Evolutionary conservation across 2,797 vertebrate genomes (phyloP).

Genomic region (Glyptemys insculpta): DNA sequence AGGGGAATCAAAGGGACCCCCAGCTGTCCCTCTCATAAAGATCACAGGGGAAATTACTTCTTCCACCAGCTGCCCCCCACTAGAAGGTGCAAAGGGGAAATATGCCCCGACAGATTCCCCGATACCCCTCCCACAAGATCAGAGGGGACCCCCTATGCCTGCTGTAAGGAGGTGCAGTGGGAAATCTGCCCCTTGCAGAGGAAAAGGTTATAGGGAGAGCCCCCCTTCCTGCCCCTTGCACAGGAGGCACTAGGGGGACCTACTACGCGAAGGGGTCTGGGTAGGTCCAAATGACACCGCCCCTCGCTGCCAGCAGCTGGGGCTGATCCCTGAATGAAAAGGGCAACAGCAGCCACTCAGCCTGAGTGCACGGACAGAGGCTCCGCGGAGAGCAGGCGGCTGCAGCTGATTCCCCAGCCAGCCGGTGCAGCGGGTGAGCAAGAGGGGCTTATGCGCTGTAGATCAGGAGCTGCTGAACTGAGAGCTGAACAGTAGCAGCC

Average conservation of each 20-base stretch:
- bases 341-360: not conserved
- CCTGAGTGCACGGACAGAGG: not conserved
- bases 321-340: not conserved
- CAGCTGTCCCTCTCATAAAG: not conserved
- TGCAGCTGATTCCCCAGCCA: not conserved
- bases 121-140: not conserved
- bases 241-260: not conserved
- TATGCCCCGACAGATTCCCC: not conserved
- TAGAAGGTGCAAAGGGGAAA: not conserved
- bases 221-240: not conserved
- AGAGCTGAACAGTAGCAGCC: not conserved
- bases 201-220: not conserved
- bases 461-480: not conserved
- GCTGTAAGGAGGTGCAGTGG: not conserved
- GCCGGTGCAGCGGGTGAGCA: not conserved
- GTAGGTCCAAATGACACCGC: not conserved
- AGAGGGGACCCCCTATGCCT: not conserved
- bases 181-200: not conserved
- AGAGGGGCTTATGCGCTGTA: not conserved
- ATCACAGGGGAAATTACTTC: too few relatives aligned
- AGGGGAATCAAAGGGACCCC: too few relatives aligned
- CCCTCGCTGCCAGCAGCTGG: not conserved
- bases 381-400: not conserved
- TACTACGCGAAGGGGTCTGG: not conserved
- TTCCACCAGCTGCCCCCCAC: not conserved